These are phyloP conservation scores for Montipora capitata DNA, from an alignment of 92 coral and sea anemone genomes.

Conservation along the genomic window DNA sequence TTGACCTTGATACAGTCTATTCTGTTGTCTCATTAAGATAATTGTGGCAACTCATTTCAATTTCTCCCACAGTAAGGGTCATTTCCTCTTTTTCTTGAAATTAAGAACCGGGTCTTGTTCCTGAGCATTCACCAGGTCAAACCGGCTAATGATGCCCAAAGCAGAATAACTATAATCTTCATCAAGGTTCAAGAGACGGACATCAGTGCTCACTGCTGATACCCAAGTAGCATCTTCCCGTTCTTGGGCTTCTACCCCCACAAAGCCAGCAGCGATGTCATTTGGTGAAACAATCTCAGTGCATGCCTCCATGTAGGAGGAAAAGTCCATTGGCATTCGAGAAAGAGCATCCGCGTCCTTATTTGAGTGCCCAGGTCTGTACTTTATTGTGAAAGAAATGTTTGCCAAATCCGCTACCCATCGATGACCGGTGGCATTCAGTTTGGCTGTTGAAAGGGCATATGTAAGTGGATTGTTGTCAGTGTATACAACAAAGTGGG, in stretches of 20 bases:
- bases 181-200: not conserved
- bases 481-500: not conserved
- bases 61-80: not conserved
- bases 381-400: not conserved
- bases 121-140: not conserved
- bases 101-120: not conserved
- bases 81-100: not conserved
- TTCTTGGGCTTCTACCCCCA: not conserved
- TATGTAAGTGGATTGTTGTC: constrained; percentile 3
- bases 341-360: no score
- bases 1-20: no score
- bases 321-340: no score
- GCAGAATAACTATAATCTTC: not conserved
- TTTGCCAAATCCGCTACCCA: not conserved
- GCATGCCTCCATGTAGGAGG: no score
- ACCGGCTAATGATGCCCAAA: not conserved
- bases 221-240: not conserved
- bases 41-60: not conserved
- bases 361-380: not conserved
- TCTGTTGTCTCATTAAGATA: not conserved
- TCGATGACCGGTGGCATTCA: not conserved
- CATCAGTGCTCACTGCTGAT: not conserved
- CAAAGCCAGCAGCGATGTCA: no score
- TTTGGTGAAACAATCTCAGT: no score
- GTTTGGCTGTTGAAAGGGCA: not conserved